Evolutionary conservation across 2,113 vertebrate species (phyloP).

Genomic region (Lota lota): DNA sequence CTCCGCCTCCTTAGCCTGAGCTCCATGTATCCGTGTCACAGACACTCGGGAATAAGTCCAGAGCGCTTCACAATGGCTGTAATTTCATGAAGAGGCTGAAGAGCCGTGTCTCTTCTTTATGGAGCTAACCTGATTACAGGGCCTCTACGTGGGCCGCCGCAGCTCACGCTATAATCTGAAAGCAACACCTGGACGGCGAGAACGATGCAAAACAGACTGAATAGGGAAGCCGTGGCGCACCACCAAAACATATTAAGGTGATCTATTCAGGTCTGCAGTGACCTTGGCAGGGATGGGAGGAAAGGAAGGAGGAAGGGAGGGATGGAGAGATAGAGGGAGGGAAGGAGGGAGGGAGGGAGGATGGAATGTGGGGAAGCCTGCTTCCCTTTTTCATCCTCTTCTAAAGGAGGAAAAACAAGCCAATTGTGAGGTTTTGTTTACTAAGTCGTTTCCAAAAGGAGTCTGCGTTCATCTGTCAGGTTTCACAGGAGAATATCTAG

Average conservation of each 20-base stretch:
- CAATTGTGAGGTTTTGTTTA: constrained; percentile 61
- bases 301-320: background rate
- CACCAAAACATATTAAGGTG: constrained; percentile 62
- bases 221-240: constrained; percentile 56
- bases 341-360: constrained; percentile 3
- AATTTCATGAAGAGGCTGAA: constrained; percentile 72
- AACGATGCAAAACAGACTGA: constrained; percentile 59
- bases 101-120: constrained; percentile 60
- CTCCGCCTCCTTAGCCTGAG: too few species aligned
- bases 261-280: constrained; percentile 65
- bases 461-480: constrained; percentile 68
- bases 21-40: too few species aligned
- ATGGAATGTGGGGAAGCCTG: constrained; percentile 21
- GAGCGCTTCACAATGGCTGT: constrained; percentile 36
- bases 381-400: constrained; percentile 27
- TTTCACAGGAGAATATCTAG: constrained; percentile 29
- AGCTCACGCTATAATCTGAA: constrained; percentile 71
- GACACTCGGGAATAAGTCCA: background rate
- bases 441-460: constrained; percentile 41
- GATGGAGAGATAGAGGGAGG: background rate
- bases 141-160: constrained; percentile 52
- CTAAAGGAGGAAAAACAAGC: constrained; percentile 34
- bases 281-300: constrained; percentile 43
- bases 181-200: constrained; percentile 70
- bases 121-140: constrained; percentile 71